Evolutionary conservation across 2,797 vertebrate genomes (phyloP), one percentile per base, ranked within the genome.

Genomic region (Sarcophilus harrisii): DNA sequence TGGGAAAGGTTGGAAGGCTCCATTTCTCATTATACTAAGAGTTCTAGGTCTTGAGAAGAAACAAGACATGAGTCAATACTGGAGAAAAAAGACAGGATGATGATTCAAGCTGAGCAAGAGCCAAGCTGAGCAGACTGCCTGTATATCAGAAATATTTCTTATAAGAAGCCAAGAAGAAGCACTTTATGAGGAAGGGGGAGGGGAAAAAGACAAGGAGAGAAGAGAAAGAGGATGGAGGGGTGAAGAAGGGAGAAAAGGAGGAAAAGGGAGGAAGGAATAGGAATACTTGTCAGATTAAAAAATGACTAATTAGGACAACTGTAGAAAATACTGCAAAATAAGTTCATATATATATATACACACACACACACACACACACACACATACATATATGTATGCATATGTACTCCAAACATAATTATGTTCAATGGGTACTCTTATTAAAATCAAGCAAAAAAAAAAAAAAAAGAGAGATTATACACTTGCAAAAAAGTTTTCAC

Each of bases 1-100:
- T 16, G 27, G 32, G 57, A 60, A 52, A 49, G 57, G 3, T 4
- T 4, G 32, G n/a, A 38, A 12, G 0, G 87, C 27, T 93, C 62
- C 91, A 94, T 90, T 93, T 90, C 91, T 94, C 94, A 96, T 94
- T 93, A 96, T 94, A 93, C 59, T 94, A 92, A 90, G 58, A 81
- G 95, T 87, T 93, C 32, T 60, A 92, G 49, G 57, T 49, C 90
- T 59, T 59, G 91, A 91, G 90, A 92, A 91, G 66, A 81, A 16
- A 81, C n/a, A 38, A 81, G n/a, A 45, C 91, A 24, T 81, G n/a
- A 55, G 94, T 94, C 60, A 81, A 81, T 45, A 66, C 32, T 29
- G 18, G n/a, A 62, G 58, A 32, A 28, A n/a, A 57, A 81, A 52
- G 90, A 13, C 0, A 28, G 95, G 89, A 81, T 45, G 24, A 27